phyloP scores from a whole-genome alignment of 2,797 vertebrate genomes.

The Chiroxiphia lanceolata region DNA sequence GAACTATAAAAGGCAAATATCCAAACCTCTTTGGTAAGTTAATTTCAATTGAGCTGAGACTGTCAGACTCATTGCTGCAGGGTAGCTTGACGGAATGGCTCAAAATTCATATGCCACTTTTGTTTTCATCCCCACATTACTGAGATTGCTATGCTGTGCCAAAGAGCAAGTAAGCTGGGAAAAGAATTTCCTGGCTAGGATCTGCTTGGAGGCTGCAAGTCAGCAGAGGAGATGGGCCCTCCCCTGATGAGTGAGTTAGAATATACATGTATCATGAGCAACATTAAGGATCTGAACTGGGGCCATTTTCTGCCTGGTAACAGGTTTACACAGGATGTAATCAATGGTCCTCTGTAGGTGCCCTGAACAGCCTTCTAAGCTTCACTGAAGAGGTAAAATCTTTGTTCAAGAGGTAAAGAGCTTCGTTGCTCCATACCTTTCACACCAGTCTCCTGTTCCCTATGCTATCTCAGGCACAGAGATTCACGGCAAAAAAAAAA shows the following conservation, averaged over 20 bases:
- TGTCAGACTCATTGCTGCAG: not conserved
- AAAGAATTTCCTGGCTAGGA: not conserved
- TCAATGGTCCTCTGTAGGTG: not conserved
- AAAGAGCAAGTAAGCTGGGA: not conserved
- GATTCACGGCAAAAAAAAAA: not conserved
- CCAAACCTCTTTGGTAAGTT: not conserved
- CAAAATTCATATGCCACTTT: not conserved
- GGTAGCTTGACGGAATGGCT: not conserved
- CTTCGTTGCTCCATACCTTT: not conserved
- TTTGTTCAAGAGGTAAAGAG: not conserved
- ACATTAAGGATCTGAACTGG: not conserved
- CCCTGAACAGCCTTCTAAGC: not conserved
- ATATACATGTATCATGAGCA: fast-evolving
- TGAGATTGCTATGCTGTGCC: not conserved
- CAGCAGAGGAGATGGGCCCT: not conserved
- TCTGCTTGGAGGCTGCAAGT: not conserved
- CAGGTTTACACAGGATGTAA: not conserved
- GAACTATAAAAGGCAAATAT: not conserved
- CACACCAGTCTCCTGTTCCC: not conserved
- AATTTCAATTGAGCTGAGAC: not conserved
- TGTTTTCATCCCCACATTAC: not conserved
- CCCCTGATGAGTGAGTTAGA: not conserved
- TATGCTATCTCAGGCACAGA: not conserved
- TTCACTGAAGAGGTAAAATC: not conserved
- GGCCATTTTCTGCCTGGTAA: not conserved